These are phyloP conservation scores for Coleophora deauratella DNA, from an alignment of 2,888 invertebrate genomes.

Conservation along the genomic window DNA sequence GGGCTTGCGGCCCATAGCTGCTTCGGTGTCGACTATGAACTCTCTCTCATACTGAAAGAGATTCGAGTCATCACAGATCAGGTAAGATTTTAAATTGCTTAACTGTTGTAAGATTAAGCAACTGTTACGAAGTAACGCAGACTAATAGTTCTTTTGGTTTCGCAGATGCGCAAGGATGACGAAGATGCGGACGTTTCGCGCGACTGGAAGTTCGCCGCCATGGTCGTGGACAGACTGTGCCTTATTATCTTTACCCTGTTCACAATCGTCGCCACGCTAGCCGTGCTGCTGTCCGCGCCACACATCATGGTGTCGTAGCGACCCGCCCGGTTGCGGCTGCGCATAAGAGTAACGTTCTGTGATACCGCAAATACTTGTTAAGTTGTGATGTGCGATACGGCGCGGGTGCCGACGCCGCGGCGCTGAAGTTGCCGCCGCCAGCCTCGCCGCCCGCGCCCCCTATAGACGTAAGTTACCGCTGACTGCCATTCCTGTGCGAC, in stretches of 20 bases:
- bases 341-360: slow-evolving; percentile 75
- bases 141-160: slow-evolving; percentile 15
- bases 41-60: slow-evolving; percentile 96
- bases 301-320: slow-evolving; percentile 94
- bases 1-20: slow-evolving; percentile 89
- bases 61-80: slow-evolving; percentile 93
- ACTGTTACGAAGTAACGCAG: neutral
- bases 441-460: slow-evolving; percentile 64
- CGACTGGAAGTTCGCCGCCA: slow-evolving; percentile 99
- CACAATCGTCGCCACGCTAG: slow-evolving; percentile 97
- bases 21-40: slow-evolving; percentile 94
- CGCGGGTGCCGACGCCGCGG: slow-evolving; percentile 61
- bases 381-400: slow-evolving; percentile 75
- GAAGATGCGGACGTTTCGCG: slow-evolving; percentile 94
- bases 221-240: slow-evolving; percentile 99
- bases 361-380: slow-evolving; percentile 81
- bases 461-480: slow-evolving; percentile 64
- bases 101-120: no score
- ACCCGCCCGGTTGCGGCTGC: slow-evolving; percentile 70
- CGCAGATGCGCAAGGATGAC: slow-evolving; percentile 94
- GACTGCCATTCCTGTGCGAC: slow-evolving; percentile 63
- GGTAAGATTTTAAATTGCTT: slow-evolving; percentile 50
- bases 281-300: slow-evolving; percentile 96
- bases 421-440: slow-evolving; percentile 56
- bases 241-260: slow-evolving; percentile 99